A percentile compares a stretch with the other conserved stretches of the same genome.
Evolutionary conservation across 1,140 invertebrate species (phyloP).

Genomic region (Hyles euphorbiae): DNA sequence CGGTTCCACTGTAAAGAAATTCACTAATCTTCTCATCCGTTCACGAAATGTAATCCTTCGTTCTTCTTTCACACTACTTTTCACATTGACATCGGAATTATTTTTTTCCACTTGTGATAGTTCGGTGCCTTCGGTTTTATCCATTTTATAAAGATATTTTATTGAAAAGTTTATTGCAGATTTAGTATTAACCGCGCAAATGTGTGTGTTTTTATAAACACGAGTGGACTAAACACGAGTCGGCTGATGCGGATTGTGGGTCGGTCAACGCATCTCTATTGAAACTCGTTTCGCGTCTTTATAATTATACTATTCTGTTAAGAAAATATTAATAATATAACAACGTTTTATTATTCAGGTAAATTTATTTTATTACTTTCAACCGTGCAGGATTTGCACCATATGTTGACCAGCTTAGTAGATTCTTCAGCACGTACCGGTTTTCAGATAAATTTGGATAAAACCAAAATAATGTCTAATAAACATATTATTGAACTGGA

Average conservation of each 20-base stretch:
- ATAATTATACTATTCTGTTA: too few species aligned
- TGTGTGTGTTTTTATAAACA: constrained; percentile 42
- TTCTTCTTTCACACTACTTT: constrained; percentile 17
- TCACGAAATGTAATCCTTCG: constrained; percentile 4
- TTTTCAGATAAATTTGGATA: too few species aligned
- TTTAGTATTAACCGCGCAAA: neutral
- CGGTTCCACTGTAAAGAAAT: constrained; percentile 74
- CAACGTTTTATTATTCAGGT: too few species aligned
- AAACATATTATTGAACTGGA: too few species aligned
- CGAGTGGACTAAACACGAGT: neutral
- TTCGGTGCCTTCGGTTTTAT: constrained; percentile 20
- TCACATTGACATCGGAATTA: constrained; percentile 12
- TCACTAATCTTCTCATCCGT: neutral
- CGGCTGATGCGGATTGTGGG: constrained; percentile 30
- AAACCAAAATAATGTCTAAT: too few species aligned
- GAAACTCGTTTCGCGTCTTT: constrained; percentile 42
- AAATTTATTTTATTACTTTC: too few species aligned
- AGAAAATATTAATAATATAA: too few species aligned
- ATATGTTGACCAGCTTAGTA: too few species aligned
- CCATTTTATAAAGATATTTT: constrained; percentile 15
- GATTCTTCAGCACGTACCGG: too few species aligned
- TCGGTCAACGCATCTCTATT: constrained; percentile 15
- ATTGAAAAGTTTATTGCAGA: constrained; percentile 9
- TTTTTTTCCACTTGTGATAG: constrained; percentile 15
- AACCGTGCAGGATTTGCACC: too few species aligned